A percentile compares a stretch with the other conserved stretches of the same genome.
Conservation (phyloP, 2,797 vertebrate species). For the Natrix natrix region DNA sequence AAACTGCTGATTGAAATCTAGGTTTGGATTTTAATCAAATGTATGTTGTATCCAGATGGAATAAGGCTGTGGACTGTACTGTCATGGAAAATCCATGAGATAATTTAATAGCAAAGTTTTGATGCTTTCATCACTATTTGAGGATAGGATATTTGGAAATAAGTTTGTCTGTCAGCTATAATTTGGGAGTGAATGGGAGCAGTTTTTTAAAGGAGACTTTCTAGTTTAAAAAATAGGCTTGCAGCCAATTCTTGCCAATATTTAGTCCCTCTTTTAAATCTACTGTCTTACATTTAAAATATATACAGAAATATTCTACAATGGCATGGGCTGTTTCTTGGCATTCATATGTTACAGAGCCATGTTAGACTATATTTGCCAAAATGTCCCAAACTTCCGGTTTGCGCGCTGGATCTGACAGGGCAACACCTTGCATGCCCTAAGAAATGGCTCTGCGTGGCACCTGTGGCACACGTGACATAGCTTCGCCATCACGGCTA, state of each 20-base stretch:
- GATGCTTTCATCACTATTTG: not conserved
- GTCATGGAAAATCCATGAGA: not conserved
- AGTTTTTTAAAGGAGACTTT: not conserved
- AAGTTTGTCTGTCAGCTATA: not conserved
- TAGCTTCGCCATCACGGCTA: too few species aligned
- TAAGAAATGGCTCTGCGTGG: too few species aligned
- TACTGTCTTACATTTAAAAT: not conserved
- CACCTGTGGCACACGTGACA: too few species aligned
- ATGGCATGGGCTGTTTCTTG: not conserved
- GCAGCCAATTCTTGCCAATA: not conserved
- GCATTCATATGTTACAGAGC: not conserved
- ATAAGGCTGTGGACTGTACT: not conserved
- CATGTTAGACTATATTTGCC: not conserved
- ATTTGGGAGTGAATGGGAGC: not conserved
- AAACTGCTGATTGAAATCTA: conserved; percentile 2
- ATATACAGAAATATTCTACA: not conserved
- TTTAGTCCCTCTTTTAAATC: not conserved
- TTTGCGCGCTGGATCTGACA: too few species aligned
- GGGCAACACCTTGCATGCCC: too few species aligned
- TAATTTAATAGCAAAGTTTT: not conserved
- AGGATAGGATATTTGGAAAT: not conserved
- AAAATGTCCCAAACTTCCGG: not conserved
- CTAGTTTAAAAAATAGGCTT: not conserved
- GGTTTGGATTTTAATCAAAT: not conserved
- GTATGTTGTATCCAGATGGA: not conserved